Percentiles rank a stretch among this genome's conserved stretches.
These are phyloP conservation scores for Dasyurus viverrinus DNA, from an alignment of 2,113 vertebrate species.

Conservation along the genomic window DNA sequence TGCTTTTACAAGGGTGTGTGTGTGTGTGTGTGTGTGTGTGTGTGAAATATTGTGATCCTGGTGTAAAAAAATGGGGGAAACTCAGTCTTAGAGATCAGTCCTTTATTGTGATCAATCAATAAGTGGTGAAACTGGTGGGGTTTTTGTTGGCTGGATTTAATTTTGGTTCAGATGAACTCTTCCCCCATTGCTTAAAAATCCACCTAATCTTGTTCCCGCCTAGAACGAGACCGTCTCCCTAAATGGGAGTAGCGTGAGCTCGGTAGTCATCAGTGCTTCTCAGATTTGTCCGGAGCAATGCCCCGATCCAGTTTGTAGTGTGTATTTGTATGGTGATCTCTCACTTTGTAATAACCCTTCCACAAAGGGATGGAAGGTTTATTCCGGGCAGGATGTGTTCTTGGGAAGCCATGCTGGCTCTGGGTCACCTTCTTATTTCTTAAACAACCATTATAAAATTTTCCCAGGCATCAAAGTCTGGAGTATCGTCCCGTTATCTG, in stretches of 20 bases:
- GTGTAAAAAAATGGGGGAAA: not conserved
- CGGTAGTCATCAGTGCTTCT: not conserved
- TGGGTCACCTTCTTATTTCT: not conserved
- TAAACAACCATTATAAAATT: no score
- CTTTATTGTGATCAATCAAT: not conserved
- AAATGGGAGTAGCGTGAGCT: not conserved
- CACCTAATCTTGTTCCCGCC: not conserved
- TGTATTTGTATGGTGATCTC: no score
- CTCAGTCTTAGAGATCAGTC: not conserved
- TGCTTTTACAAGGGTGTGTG: not conserved
- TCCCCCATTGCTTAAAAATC: not conserved
- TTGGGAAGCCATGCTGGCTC: not conserved
- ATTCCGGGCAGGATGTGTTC: no score
- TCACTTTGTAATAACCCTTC: not conserved
- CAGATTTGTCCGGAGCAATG: no score
- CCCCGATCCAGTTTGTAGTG: no score
- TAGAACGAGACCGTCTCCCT: not conserved
- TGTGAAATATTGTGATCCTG: not conserved
- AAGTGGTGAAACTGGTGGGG: not conserved
- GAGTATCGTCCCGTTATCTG: no score
- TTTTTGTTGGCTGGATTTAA: not conserved
- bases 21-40: not conserved
- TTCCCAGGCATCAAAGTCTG: no score
- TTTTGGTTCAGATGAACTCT: not conserved
- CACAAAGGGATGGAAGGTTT: not conserved